These are phyloP conservation scores for Caenorhabditis uteleia DNA, from an alignment of 2,888 invertebrate species.

Conservation along the genomic window DNA sequence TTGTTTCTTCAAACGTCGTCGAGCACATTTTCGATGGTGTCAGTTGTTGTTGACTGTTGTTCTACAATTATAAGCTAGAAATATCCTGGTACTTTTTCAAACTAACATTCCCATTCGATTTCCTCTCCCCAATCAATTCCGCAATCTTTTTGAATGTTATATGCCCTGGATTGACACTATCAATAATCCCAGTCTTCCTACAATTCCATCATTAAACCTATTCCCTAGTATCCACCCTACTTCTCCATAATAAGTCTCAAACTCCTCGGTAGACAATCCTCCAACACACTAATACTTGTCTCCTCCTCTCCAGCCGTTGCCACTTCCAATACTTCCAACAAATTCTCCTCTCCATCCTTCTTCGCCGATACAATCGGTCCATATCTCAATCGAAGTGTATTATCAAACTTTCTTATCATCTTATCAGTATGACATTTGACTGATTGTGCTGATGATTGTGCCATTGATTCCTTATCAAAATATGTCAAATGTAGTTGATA, in stretches of 20 bases:
- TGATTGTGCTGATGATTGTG: constrained; percentile 13
- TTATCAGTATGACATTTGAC: constrained; percentile 28
- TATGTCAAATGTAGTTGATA: constrained; percentile 59
- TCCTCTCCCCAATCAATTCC: too few relatives aligned
- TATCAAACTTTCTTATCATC: constrained; percentile 31
- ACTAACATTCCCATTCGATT: too few relatives aligned
- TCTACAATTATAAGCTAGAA: too few relatives aligned
- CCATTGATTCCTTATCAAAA: constrained; percentile 30
- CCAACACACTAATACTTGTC: not conserved
- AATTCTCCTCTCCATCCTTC: not conserved
- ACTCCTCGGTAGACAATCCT: not conserved
- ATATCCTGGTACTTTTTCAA: too few relatives aligned
- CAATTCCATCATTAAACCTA: not conserved
- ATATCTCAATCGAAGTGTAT: constrained; percentile 6
- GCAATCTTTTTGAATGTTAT: too few relatives aligned
- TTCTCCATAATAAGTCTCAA: not conserved
- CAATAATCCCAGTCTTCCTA: too few relatives aligned
- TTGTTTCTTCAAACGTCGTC: too few relatives aligned
- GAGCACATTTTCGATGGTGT: too few relatives aligned
- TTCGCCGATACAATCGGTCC: not conserved
- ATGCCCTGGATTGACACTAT: too few relatives aligned
- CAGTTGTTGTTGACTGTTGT: too few relatives aligned
- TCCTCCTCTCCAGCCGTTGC: not conserved
- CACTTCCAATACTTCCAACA: not conserved
- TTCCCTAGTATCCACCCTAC: not conserved